A percentile compares a stretch with the other conserved stretches of the same genome.
Evolutionary conservation across 2,113 vertebrate genomes (phyloP).

Genomic region (Podarcis muralis): DNA sequence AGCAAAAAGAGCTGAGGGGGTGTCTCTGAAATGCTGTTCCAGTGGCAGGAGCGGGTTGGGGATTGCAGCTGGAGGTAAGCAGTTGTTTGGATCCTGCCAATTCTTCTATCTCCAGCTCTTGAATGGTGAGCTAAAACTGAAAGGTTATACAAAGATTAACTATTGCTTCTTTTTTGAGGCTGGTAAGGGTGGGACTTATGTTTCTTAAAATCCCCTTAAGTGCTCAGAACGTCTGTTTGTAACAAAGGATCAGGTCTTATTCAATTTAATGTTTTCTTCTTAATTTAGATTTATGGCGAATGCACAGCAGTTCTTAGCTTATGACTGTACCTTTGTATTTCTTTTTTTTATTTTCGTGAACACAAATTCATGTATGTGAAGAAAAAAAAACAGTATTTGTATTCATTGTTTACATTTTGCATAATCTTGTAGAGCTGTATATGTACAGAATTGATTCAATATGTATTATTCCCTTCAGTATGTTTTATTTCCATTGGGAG

Average conservation of each 20-base stretch:
- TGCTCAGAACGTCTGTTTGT: background rate
- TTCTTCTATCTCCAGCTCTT: background rate
- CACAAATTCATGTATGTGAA: background rate
- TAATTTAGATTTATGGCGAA: constrained; percentile 10
- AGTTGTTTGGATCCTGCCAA: background rate
- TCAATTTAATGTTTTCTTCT: constrained; percentile 15
- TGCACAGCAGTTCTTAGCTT: background rate
- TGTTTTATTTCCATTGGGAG: background rate
- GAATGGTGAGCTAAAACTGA: background rate
- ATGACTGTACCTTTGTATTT: constrained; percentile 16
- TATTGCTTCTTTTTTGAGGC: background rate
- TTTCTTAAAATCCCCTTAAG: constrained; percentile 4
- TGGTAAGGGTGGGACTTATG: background rate
- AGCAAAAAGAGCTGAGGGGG: no score
- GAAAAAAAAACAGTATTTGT: background rate
- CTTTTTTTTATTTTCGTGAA: constrained; percentile 21
- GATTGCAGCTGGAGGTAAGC: background rate
- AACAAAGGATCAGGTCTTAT: fast-evolving
- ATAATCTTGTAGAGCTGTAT: background rate
- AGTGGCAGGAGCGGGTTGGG: no score
- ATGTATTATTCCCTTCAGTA: constrained; percentile 7
- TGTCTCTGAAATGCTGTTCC: background rate
- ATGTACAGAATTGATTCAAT: background rate
- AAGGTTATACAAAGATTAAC: constrained; percentile 16
- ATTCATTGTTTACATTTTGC: background rate